These are phyloP conservation scores for Pteropus rufus DNA, from an alignment of 2,797 vertebrate species.

Conservation along the genomic window DNA sequence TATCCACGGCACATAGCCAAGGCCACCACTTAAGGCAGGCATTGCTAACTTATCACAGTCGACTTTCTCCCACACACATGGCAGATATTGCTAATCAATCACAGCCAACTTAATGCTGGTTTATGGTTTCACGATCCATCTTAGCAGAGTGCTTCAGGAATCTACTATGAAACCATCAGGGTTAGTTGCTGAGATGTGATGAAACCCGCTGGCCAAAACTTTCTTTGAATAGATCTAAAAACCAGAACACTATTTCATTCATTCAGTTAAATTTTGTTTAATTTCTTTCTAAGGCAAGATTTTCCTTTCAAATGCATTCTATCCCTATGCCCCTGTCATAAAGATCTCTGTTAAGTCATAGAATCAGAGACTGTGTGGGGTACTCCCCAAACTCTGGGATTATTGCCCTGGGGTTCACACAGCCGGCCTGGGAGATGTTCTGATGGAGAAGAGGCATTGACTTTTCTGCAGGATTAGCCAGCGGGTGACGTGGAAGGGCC, in stretches of 20 bases:
- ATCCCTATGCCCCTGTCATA: not conserved
- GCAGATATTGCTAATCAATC: conserved; percentile 40
- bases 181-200: not conserved
- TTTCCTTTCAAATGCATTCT: not conserved
- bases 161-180: not conserved
- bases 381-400: not conserved
- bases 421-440: not conserved
- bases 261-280: not conserved
- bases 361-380: not conserved
- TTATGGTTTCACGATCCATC: not conserved
- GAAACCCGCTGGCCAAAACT: not conserved
- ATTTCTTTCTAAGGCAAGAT: not conserved
- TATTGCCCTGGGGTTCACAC: not conserved
- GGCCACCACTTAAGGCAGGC: not conserved
- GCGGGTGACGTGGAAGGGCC: too few species aligned
- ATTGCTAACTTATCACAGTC: not conserved
- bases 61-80: not conserved
- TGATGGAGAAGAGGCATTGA: not conserved
- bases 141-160: not conserved
- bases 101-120: not conserved
- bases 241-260: not conserved
- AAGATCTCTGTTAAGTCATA: not conserved
- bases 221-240: not conserved
- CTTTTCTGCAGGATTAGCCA: not conserved
- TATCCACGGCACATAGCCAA: not conserved